Conservation (phyloP, 92 coral and sea anemone genomes). For the Porites lobata region DNA sequence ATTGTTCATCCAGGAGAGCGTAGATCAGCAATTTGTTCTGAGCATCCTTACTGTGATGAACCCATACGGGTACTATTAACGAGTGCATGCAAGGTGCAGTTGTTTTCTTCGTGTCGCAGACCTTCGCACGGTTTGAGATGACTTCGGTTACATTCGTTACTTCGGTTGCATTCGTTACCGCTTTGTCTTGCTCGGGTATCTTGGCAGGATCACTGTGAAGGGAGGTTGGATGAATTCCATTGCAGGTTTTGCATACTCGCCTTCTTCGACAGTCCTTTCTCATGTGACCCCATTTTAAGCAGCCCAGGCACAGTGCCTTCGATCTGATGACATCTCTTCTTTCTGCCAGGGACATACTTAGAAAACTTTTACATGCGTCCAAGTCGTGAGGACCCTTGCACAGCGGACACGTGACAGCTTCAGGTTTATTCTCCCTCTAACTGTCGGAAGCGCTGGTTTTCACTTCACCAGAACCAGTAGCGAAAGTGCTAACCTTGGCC, state of each 20-base stretch:
- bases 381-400: conserved; percentile 55
- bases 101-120: background rate
- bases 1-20: conserved; percentile 67
- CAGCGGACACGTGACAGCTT: conserved; percentile 14
- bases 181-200: background rate
- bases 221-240: conserved; percentile 54
- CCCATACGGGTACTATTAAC: conserved; percentile 64
- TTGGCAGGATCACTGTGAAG: conserved; percentile 26
- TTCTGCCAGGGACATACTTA: conserved; percentile 39
- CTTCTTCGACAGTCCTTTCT: conserved; percentile 32
- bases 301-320: conserved; percentile 52
- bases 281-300: conserved; percentile 61
- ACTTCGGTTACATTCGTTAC: background rate
- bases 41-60: conserved; percentile 39
- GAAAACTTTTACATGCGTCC: conserved; percentile 49
- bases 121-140: background rate
- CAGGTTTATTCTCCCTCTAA: conserved; percentile 17
- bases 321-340: conserved; percentile 31
- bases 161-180: background rate
- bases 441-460: conserved; percentile 4
- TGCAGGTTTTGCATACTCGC: conserved; percentile 35
- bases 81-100: background rate
- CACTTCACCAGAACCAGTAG: conserved; percentile 35
- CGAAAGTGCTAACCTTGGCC: background rate
- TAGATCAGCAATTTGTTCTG: conserved; percentile 32